Evolutionary conservation across 2,888 invertebrate species (phyloP).

Genomic region (Melikaiella ostensackeni): DNA sequence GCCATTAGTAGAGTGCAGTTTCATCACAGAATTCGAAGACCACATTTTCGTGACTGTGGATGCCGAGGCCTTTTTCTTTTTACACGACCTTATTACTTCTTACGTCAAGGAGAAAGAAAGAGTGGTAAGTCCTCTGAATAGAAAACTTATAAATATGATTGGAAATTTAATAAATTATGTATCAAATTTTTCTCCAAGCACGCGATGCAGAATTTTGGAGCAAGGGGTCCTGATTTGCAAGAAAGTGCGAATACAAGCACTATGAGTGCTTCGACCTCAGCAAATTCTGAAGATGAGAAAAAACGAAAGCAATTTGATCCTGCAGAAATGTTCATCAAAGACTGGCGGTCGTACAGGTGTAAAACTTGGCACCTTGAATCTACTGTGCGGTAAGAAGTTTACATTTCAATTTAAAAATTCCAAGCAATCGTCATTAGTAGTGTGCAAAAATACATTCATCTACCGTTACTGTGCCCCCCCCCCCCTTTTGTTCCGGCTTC

Average conservation of each 20-base stretch:
- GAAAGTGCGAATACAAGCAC: constrained; percentile 62
- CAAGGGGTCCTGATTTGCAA: constrained; percentile 75
- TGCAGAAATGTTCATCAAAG: constrained; percentile 85
- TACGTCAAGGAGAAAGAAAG: constrained; percentile 96
- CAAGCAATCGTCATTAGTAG: no score
- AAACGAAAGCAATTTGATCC: constrained; percentile 77
- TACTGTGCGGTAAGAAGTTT: constrained; percentile 84
- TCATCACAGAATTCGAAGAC: constrained; percentile 99
- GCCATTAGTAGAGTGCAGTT: constrained; percentile 96
- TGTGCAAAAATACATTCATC: no score
- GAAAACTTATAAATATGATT: neutral
- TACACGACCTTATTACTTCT: constrained; percentile 97
- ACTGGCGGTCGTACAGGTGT: constrained; percentile 94
- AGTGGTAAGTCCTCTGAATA: constrained; percentile 80
- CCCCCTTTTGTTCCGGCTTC: no score
- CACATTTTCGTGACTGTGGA: constrained; percentile 99
- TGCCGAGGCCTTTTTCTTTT: constrained; percentile 98
- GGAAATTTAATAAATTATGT: neutral
- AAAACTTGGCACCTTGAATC: constrained; percentile 98
- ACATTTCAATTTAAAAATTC: constrained; percentile 47
- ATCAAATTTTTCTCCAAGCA: constrained; percentile 52
- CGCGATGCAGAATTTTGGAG: constrained; percentile 58
- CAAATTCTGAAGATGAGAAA: constrained; percentile 74
- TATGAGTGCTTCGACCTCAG: constrained; percentile 58
- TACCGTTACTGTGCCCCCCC: no score